Percentiles rank a stretch among this genome's conserved stretches.
Evolutionary conservation across 2,113 vertebrate species (phyloP).

Genomic region (Rhinoderma darwinii): DNA sequence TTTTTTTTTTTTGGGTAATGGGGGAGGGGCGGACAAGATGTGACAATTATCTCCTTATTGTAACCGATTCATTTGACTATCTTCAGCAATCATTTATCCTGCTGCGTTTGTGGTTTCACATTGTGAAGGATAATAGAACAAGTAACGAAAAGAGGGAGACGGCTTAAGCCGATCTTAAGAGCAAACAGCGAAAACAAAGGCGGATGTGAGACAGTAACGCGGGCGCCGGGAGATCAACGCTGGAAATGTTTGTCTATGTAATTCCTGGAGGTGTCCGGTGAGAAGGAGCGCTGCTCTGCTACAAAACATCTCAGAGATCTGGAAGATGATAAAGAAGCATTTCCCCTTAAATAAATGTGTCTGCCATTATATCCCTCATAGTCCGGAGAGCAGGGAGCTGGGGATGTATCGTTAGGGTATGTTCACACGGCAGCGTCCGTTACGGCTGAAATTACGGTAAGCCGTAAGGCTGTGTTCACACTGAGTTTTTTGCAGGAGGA

Average conservation of each 20-base stretch:
- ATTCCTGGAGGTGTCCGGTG: neutral
- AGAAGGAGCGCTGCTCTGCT: neutral
- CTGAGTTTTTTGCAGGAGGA: no score
- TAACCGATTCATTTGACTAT: slow-evolving; percentile 30
- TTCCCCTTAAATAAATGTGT: neutral
- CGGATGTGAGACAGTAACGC: neutral
- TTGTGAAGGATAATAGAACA: slow-evolving; percentile 4
- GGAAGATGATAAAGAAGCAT: neutral
- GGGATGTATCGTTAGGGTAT: no score
- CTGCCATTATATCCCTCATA: neutral
- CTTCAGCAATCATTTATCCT: slow-evolving; percentile 21
- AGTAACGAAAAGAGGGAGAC: neutral
- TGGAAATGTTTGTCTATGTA: slow-evolving; percentile 8
- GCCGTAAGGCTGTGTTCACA: no score
- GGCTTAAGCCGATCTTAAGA: slow-evolving; percentile 17
- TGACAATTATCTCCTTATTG: slow-evolving; percentile 43
- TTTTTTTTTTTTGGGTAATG: neutral
- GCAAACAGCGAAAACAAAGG: slow-evolving; percentile 43
- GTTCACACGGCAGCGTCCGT: no score
- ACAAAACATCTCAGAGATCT: neutral
- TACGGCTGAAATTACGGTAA: no score
- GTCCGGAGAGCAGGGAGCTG: no score
- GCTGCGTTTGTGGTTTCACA: slow-evolving; percentile 29
- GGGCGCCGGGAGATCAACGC: slow-evolving; percentile 3
- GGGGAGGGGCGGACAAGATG: neutral